Base-by-base conservation (phyloP, 2,797 vertebrate species). In the Amblyraja radiata region DNA sequence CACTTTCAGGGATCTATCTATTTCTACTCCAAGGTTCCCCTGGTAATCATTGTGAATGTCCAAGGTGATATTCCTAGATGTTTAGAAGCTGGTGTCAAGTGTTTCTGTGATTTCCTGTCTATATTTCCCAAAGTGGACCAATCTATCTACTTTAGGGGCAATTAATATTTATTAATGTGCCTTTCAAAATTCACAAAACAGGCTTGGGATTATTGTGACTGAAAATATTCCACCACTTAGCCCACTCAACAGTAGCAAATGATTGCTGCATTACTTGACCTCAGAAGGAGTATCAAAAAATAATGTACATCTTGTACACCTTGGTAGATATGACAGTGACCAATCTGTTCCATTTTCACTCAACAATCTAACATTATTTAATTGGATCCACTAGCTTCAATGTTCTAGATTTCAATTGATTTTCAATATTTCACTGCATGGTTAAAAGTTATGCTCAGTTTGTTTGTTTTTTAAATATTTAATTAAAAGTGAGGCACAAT, bases 371-470 rank as follows among this genome's bases (percentile, higher is more conserved):
- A 88, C 6, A 32, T 88, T 32, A 65, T 65, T 88, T 65, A 65
- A 88, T 63, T 88, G 84, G 61, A 88, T 88, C n/a, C 61, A 88
- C 32, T 88, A 65, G 84, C 84, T 88, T 88, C 61, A 65, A 36
- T 32, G 14, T 84, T 61, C 54, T 61, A 58, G 28, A 84, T 86
- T 88, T 65, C 84, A 28, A 88, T 39, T 88, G 63, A 88, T 63
- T 65, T 65, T 61, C 32, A 63, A 18, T 63, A 88, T n/a, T 88
- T 65, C 83, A 65, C 1, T 88, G n/a, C 11, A 14, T 32, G n/a
- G 61, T 88, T 63, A 36, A 63, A 32, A 88, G 16, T 65, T 88
- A 21, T 88, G 84, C n/a, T 65, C 61, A 65, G 14, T 88, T 88
- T 28, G 83, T 86, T 84, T 10, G 6, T 65, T 63, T 88, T 84